A percentile compares a stretch with the other conserved stretches of the same genome.
These are phyloP conservation scores for Penaeus japonicus DNA, from an alignment of 1,140 invertebrate species.

Conservation along the genomic window DNA sequence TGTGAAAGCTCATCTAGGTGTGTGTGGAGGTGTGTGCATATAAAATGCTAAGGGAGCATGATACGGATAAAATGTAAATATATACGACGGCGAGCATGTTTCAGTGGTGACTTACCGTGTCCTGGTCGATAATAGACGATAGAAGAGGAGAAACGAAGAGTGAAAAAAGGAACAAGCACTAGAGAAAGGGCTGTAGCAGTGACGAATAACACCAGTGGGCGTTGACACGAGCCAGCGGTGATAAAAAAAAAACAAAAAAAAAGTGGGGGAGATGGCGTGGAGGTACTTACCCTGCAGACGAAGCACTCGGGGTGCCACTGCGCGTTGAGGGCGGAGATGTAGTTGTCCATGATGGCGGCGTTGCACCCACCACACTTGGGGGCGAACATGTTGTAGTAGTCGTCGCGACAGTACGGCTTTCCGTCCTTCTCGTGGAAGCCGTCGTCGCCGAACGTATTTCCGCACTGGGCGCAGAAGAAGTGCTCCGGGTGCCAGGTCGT, in stretches of 20 bases:
- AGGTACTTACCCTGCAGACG: conserved; percentile 92
- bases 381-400: conserved; percentile 98
- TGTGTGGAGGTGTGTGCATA: no score
- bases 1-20: no score
- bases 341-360: conserved; percentile 97
- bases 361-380: conserved; percentile 98
- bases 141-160: neutral
- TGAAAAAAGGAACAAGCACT: neutral
- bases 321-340: conserved; percentile 95
- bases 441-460: conserved; percentile 95
- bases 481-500: conserved; percentile 99
- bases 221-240: neutral
- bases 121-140: neutral
- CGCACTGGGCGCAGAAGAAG: conserved; percentile 98
- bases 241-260: neutral
- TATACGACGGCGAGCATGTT: no score
- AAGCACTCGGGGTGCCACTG: conserved; percentile 99
- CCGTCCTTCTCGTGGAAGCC: conserved; percentile 94
- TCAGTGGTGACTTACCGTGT: no score
- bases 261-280: neutral
- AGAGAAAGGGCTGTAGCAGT: neutral
- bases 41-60: no score
- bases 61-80: no score
- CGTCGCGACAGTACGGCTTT: conserved; percentile 92
- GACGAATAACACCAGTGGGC: neutral